Evolutionary conservation across 2,888 invertebrate genomes (phyloP), one percentile per base, ranked within the genome.

Genomic region (Athrips mouffetella): DNA sequence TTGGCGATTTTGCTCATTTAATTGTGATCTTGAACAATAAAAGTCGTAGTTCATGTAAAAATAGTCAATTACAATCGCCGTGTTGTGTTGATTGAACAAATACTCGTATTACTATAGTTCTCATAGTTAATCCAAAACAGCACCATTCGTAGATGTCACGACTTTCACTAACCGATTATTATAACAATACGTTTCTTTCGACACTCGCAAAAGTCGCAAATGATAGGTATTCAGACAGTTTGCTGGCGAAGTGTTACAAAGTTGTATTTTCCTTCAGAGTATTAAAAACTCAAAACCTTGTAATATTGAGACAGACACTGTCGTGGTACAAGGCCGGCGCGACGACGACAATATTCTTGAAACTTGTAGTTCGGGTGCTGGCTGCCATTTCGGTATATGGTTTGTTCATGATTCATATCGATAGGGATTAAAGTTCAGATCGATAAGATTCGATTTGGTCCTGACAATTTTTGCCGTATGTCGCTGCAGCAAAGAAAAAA

Each of bases 1-100:
- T n/a, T n/a, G n/a, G n/a, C n/a, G 2, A 27, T 27, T 27, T 27
- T 27, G 27, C n/a, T 13, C 15, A 5, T 31, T 31, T 5, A 13
- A 5, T 31, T 31, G 11, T 11, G n/a, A 11, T 11, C n/a, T 10
- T n/a, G 2, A 11, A n/a, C 18, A 35, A n/a, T 7, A 16, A 29
- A 29, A 42, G 27, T 42, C 42, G n/a, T 18, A 42, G 42, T 29
- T 42, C 42, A n/a, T 3, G 10, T 15, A n/a, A 29, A 18, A 49
- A 56, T 29, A 25, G 42, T 16, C 29, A 18, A 29, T 42, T 29
- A 29, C 10, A n/a, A 29, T 45, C 53, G 53, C 39, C 70, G n/a
- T n/a, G n/a, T n/a, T 65, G 67, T 80, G 75, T 79, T 76, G 74
- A 74, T 83, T 79, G 77, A 74, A 70, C 67, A 62, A 62, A 70